Base-by-base conservation (phyloP, 2,888 invertebrate species). In the Melitaea athalia region DNA sequence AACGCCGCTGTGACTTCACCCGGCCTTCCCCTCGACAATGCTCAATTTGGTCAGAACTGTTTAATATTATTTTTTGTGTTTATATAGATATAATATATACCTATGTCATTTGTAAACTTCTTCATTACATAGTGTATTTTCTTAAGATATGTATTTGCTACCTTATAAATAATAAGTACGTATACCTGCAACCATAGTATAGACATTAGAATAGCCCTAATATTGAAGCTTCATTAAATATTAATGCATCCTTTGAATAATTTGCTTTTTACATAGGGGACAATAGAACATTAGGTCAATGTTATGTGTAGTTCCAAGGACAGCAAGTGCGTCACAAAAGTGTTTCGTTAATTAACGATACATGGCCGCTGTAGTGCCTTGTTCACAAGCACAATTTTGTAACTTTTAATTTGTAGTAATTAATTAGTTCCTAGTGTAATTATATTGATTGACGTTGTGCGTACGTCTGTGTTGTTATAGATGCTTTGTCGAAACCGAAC, bases 401-500 rank as follows among this genome's bases (percentile, higher is more conserved):
- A 42, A 42, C 38, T 57, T 57, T 42, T 63, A 69, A 62, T 63
- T 12, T 66, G 68, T 72, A 76, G 76, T 70, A 74, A 72, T 31
- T 67, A 63, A 59, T 65, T 69, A 63, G 68, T 38, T 59, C 62
- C 33, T 72, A 72, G 57, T 69, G 43, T 68, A 75, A 67, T 72
- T 70, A 76, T 76, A 77, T 76, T 76, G 73, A 81, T 79, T 89
- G 86, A 89, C 84, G 87, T 88, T 88, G 85, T 88, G 79, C 85
- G 86, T 90, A 85, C 86, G 85, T 91, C 88, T 90, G 91, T 92
- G 91, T 91, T 91, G 90, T 92, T 92, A 85, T 92, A 92, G 92
- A 92, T 92, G 89, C 92, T 92, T 92, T 92, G 89, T 91, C 92
- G 88, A 91, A 92, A 91, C 85, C 90, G 87, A 92, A 85, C 85